Conservation (phyloP, 2,888 invertebrate species). For the Hoplodrina blanda region DNA sequence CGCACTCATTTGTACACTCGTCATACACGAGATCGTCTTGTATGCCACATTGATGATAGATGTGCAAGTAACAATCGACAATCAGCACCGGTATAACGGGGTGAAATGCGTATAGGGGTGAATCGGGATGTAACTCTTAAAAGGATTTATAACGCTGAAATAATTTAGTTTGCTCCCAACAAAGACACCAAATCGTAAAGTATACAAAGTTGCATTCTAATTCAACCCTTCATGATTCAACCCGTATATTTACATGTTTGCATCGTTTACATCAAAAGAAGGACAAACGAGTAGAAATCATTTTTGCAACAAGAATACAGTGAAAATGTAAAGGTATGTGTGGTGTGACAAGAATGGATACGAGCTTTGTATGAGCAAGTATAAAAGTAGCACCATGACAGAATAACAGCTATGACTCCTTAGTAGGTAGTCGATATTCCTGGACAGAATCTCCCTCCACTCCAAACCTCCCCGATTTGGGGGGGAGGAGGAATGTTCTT, state of each 20-base stretch:
- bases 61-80: constrained; percentile 39
- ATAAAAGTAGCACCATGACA: not conserved
- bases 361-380: not conserved
- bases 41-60: constrained; percentile 42
- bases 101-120: no score
- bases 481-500: no score
- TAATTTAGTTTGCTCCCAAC: no score
- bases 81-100: constrained; percentile 2
- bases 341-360: constrained; percentile 16
- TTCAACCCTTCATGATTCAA: no score
- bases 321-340: not conserved
- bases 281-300: not conserved
- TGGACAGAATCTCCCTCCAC: not conserved
- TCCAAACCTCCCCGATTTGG: no score
- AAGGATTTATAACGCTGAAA: no score
- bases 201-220: no score
- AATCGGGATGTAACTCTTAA: no score
- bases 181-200: no score
- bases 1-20: constrained; percentile 50
- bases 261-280: not conserved
- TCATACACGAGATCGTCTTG: constrained; percentile 37
- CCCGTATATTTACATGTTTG: not conserved
- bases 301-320: constrained; percentile 10
- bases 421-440: not conserved
- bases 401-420: constrained; percentile 2